Evolutionary conservation across 2,113 vertebrate genomes (phyloP).

Genomic region (Carassius carassius): DNA sequence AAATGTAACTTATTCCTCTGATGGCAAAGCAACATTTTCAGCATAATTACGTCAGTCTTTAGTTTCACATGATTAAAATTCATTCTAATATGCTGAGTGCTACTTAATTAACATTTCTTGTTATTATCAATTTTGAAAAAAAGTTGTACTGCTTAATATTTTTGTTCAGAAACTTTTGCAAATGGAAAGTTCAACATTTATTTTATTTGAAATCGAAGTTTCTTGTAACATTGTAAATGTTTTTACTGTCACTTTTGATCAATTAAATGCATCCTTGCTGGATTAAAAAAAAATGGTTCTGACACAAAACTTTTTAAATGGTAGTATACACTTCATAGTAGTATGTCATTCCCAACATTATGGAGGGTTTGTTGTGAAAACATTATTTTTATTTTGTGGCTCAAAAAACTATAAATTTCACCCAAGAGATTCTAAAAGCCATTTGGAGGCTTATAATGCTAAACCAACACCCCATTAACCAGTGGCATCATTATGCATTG

Average conservation of each 20-base stretch:
- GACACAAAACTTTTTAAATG: not conserved
- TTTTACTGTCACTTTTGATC: no score
- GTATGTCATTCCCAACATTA: not conserved
- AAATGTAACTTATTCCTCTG: no score
- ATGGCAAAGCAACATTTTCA: no score
- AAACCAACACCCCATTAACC: slow-evolving; percentile 41
- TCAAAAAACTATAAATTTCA: not conserved
- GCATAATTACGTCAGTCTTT: no score
- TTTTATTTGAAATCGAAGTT: not conserved
- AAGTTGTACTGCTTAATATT: not conserved
- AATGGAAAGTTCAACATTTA: not conserved
- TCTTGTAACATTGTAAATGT: not conserved
- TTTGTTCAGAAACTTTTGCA: not conserved
- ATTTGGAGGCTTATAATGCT: slow-evolving; percentile 27
- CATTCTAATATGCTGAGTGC: not conserved
- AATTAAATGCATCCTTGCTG: no score
- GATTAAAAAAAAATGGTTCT: not conserved
- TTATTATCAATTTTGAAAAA: not conserved
- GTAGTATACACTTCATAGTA: not conserved
- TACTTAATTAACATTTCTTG: not conserved
- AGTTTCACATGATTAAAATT: no score
- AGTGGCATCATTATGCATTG: slow-evolving; percentile 45
- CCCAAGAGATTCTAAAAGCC: slow-evolving; percentile 18
- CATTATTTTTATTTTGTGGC: slow-evolving; percentile 11
- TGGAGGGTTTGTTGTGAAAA: not conserved